phyloP scores from a whole-genome alignment of 2,797 vertebrate species.

The Ataeniobius toweri region DNA sequence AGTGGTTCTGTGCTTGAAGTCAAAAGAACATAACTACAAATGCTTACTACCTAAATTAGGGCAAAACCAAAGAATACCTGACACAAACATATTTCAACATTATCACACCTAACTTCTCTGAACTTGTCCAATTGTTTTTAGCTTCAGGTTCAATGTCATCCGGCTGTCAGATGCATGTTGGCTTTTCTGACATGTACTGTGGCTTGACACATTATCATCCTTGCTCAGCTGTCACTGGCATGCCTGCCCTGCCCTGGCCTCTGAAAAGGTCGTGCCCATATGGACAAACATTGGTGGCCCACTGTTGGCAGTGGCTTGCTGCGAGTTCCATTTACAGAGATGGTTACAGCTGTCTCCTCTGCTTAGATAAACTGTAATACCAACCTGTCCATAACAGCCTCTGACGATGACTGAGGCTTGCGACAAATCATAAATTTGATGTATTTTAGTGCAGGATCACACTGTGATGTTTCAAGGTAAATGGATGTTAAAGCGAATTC shows the following conservation, averaged over 20 bases:
- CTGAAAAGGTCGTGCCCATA: conserved; percentile 68
- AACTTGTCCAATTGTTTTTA: conserved; percentile 28
- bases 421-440: conserved; percentile 34
- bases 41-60: neutral
- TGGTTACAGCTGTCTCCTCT: conserved; percentile 68
- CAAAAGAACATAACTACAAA: neutral
- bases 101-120: neutral
- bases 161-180: conserved; percentile 71
- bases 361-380: conserved; percentile 54
- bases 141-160: conserved; percentile 53
- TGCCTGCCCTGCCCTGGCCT: conserved; percentile 58
- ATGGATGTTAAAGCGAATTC: conserved; percentile 54
- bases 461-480: conserved; percentile 62
- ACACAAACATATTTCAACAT: neutral
- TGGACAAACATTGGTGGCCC: conserved; percentile 78
- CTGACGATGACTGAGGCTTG: conserved; percentile 19
- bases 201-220: conserved; percentile 76
- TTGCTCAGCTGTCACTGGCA: conserved; percentile 74
- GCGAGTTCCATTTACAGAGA: conserved; percentile 62
- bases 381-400: conserved; percentile 39
- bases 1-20: neutral
- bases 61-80: neutral
- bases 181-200: conserved; percentile 60
- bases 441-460: conserved; percentile 26
- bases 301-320: conserved; percentile 70